phyloP scores from a whole-genome alignment of 1,140 invertebrate genomes.

The Orchestia grillus region DNA sequence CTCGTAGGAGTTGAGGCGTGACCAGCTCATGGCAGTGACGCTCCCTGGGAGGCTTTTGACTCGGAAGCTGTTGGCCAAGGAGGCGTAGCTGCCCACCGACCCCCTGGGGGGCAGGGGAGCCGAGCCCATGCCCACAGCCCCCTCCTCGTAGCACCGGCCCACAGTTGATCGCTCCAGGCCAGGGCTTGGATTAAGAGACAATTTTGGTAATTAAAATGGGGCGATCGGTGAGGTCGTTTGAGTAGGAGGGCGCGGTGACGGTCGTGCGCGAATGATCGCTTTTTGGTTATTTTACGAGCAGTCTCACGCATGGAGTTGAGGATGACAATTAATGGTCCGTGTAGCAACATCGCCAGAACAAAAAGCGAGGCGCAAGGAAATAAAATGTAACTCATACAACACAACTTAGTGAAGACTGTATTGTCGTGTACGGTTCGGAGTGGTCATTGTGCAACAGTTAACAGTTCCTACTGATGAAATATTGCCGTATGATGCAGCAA shows the following conservation, averaged over 20 bases:
- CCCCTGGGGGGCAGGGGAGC: constrained; percentile 63
- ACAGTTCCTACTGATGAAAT: too few relatives aligned
- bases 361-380: too few relatives aligned
- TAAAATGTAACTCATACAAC: too few relatives aligned
- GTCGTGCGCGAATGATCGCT: neutral
- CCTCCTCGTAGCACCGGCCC: constrained; percentile 62
- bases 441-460: too few relatives aligned
- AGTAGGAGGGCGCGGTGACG: neutral
- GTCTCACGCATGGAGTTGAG: too few relatives aligned
- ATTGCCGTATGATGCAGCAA: too few relatives aligned
- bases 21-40: constrained; percentile 64
- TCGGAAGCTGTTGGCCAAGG: constrained; percentile 66
- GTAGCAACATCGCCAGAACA: too few relatives aligned
- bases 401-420: too few relatives aligned
- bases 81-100: constrained; percentile 62
- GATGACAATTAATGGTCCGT: too few relatives aligned
- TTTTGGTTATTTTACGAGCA: neutral
- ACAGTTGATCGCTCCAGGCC: constrained; percentile 53
- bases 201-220: neutral
- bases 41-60: constrained; percentile 65
- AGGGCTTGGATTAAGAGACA: constrained; percentile 44
- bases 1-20: constrained; percentile 62
- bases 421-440: too few relatives aligned
- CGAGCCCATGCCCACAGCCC: constrained; percentile 60
- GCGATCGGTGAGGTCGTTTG: neutral